These are phyloP conservation scores for Aptenodytes patagonicus DNA, from an alignment of 2,113 vertebrate genomes.

Conservation along the genomic window DNA sequence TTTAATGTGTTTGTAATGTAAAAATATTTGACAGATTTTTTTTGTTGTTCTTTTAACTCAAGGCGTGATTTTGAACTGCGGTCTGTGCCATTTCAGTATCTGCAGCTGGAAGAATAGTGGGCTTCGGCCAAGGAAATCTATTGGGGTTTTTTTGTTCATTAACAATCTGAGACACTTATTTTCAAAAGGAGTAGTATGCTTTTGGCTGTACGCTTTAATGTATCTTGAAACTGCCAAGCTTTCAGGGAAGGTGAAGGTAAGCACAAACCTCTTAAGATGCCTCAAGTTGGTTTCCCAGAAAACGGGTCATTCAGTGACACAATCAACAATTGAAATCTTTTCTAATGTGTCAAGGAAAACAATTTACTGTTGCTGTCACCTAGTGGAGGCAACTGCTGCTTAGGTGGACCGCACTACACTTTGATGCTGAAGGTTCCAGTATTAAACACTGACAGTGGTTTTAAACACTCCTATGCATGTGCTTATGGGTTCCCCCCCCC, in stretches of 20 bases:
- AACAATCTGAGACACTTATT: not conserved
- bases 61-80: not conserved
- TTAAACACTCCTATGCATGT: not conserved
- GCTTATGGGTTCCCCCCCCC: not conserved
- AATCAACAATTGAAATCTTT: constrained; percentile 20
- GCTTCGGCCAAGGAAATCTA: not conserved
- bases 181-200: not conserved
- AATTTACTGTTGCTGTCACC: constrained; percentile 60
- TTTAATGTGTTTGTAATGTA: not conserved
- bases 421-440: not conserved
- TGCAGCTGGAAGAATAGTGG: not conserved
- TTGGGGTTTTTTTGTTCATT: not conserved
- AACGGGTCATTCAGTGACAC: not conserved
- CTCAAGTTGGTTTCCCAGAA: not conserved
- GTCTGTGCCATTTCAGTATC: not conserved
- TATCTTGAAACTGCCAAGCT: not conserved
- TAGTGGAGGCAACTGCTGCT: constrained; percentile 53
- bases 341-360: constrained; percentile 26
- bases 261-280: not conserved
- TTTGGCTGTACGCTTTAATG: not conserved
- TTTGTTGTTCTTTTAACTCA: accelerated
- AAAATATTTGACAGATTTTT: not conserved
- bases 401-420: not conserved
- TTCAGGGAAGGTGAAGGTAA: not conserved
- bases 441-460: not conserved